Evolutionary conservation across 2,113 vertebrate genomes (phyloP).

Genomic region (Gambusia affinis): DNA sequence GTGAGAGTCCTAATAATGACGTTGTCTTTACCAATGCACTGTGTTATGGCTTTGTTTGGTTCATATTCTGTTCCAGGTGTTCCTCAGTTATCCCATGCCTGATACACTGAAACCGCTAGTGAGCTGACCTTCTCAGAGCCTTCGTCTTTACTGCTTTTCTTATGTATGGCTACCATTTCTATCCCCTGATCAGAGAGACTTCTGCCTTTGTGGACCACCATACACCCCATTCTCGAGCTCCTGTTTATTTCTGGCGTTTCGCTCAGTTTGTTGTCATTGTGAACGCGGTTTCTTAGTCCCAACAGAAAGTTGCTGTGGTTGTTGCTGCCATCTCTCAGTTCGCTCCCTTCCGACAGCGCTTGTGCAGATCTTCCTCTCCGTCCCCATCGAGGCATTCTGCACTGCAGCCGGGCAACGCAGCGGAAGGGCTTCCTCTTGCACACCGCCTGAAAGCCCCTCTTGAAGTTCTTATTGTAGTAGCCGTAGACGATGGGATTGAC

Average conservation of each 20-base stretch:
- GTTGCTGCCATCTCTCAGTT: constrained; percentile 25
- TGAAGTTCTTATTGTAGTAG: constrained; percentile 86
- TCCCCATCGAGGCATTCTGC: constrained; percentile 33
- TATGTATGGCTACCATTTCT: constrained; percentile 35
- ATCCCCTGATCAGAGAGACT: constrained; percentile 26
- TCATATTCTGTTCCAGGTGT: not conserved
- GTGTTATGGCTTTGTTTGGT: not conserved
- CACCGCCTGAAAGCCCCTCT: constrained; percentile 78
- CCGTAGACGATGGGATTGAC: constrained; percentile 86
- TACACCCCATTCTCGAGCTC: constrained; percentile 28
- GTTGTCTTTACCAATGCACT: not conserved
- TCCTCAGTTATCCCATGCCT: constrained; percentile 75
- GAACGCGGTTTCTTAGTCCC: constrained; percentile 71
- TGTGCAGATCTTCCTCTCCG: constrained; percentile 24
- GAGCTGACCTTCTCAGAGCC: constrained; percentile 56
- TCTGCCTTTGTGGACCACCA: constrained; percentile 36
- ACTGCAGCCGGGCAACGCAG: constrained; percentile 18
- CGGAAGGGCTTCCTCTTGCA: constrained; percentile 65
- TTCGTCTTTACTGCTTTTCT: constrained; percentile 49
- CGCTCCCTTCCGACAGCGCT: not conserved
- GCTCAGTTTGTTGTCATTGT: constrained; percentile 63
- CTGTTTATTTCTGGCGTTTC: constrained; percentile 45
- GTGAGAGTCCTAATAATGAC: not conserved
- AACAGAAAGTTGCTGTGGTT: constrained; percentile 60
- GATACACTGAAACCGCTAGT: constrained; percentile 60